These are phyloP conservation scores for Myripristis jacobus DNA, from an alignment of 2,797 vertebrate species.

Conservation along the genomic window DNA sequence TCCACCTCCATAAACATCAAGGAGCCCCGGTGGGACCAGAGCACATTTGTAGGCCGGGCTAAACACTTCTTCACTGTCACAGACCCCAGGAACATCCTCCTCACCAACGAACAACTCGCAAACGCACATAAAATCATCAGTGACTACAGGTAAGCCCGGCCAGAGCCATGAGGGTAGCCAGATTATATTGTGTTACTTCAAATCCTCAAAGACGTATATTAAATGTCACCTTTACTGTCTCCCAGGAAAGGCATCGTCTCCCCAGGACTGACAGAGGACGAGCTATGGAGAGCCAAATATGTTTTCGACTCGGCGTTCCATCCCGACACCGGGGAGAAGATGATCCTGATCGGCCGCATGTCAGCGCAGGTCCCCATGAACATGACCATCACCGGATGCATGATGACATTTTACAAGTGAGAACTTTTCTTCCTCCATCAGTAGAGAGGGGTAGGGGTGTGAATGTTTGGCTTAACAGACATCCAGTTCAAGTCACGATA, in stretches of 20 bases:
- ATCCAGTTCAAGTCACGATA: too few relatives aligned
- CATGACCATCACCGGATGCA: slow-evolving; percentile 99
- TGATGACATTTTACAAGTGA: slow-evolving; percentile 99
- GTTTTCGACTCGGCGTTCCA: slow-evolving; percentile 98
- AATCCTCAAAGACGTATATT: not conserved
- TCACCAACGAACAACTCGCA: slow-evolving; percentile 90
- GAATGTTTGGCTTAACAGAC: too few relatives aligned
- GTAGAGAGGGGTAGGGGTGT: not conserved
- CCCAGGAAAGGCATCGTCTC: slow-evolving; percentile 89
- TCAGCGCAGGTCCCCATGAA: slow-evolving; percentile 99
- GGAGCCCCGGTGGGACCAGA: slow-evolving; percentile 98
- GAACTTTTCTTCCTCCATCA: slow-evolving; percentile 32
- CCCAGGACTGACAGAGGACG: slow-evolving; percentile 93
- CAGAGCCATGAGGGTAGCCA: not conserved
- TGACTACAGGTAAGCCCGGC: slow-evolving; percentile 91
- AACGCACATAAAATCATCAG: slow-evolving; percentile 89
- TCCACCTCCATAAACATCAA: slow-evolving; percentile 94
- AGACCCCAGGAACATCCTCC: slow-evolving; percentile 94
- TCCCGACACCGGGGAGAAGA: slow-evolving; percentile 98
- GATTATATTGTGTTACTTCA: not conserved
- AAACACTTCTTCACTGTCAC: slow-evolving; percentile 99
- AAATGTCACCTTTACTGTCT: not conserved
- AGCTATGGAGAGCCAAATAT: slow-evolving; percentile 96
- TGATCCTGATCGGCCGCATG: slow-evolving; percentile 98
- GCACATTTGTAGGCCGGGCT: slow-evolving; percentile 93